A percentile compares a stretch with the other conserved stretches of the same genome.
Evolutionary conservation across 2,113 vertebrate species (phyloP).

Genomic region (Microtus pennsylvanicus): DNA sequence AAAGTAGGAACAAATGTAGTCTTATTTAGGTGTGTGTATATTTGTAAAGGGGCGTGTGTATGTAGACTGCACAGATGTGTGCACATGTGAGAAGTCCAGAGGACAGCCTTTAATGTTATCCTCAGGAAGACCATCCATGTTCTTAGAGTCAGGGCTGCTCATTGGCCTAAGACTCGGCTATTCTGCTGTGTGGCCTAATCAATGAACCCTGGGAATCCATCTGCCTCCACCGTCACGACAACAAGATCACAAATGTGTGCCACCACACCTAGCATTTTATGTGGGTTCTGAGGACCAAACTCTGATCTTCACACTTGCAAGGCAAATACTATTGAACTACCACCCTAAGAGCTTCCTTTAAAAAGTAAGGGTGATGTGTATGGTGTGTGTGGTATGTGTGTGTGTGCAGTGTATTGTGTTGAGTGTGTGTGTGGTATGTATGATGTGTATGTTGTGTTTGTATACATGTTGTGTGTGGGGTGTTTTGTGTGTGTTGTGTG

Average conservation of each 20-base stretch:
- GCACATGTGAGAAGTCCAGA: not conserved
- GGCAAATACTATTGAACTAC: not conserved
- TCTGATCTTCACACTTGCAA: not conserved
- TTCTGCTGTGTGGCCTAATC: not conserved
- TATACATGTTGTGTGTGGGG: not conserved
- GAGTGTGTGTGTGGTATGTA: not conserved
- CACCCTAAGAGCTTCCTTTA: not conserved
- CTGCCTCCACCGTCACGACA: not conserved
- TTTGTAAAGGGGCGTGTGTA: not conserved
- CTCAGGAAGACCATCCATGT: not conserved
- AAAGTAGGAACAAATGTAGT: not conserved
- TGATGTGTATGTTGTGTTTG: not conserved
- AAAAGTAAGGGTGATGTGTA: not conserved
- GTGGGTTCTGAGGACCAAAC: not conserved
- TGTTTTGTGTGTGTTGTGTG: not conserved
- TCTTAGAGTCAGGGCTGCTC: not conserved
- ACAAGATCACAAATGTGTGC: not conserved
- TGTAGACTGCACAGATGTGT: no score
- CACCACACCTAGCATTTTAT: not conserved
- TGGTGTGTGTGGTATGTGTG: not conserved
- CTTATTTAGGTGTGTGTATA: not conserved
- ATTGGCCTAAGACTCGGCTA: not conserved
- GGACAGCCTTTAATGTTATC: no score
- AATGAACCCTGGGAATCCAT: not conserved
- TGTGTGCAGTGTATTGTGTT: not conserved